phyloP scores from a whole-genome alignment of 1,140 invertebrate species.

The Drosophila novamexicana region DNA sequence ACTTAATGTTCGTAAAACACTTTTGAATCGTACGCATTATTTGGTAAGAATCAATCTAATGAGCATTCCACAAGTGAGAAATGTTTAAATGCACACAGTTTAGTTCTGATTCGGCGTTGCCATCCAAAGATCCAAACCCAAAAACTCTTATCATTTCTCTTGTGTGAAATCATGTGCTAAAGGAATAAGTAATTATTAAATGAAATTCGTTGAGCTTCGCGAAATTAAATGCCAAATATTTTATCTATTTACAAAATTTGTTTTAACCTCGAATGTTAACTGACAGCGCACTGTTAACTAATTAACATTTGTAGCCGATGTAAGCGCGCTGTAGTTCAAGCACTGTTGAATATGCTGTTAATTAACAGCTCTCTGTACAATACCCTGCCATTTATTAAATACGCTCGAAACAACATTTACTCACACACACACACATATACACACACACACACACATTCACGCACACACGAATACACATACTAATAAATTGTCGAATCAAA shows the following conservation, averaged over 20 bases:
- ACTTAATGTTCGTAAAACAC: conserved; percentile 15
- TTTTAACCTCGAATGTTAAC: conserved; percentile 38
- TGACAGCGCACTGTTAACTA: conserved; percentile 27
- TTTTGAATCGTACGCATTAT: conserved; percentile 13
- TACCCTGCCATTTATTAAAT: conserved; percentile 45
- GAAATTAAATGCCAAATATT: conserved; percentile 78
- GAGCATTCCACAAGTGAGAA: conserved; percentile 71
- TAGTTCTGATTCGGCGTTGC: conserved; percentile 29
- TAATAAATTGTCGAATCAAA: conserved; percentile 27
- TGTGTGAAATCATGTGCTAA: conserved; percentile 47
- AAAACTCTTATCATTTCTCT: conserved; percentile 36
- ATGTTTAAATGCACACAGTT: conserved; percentile 53
- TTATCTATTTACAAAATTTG: conserved; percentile 75
- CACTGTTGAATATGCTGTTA: conserved; percentile 39
- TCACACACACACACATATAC: conserved; percentile 17
- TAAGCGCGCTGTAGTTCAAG: conserved; percentile 8
- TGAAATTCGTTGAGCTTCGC: conserved; percentile 67
- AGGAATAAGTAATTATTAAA: conserved; percentile 14
- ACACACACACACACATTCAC: conserved; percentile 22
- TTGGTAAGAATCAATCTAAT: conserved; percentile 30
- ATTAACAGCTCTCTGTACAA: conserved; percentile 31
- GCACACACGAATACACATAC: conserved; percentile 32
- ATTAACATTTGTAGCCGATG: conserved; percentile 8
- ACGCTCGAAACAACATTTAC: conserved; percentile 11
- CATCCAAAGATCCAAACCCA: conserved; percentile 47